Evolutionary conservation across 2,113 vertebrate species (phyloP).

Genomic region (Steatornis caripensis): DNA sequence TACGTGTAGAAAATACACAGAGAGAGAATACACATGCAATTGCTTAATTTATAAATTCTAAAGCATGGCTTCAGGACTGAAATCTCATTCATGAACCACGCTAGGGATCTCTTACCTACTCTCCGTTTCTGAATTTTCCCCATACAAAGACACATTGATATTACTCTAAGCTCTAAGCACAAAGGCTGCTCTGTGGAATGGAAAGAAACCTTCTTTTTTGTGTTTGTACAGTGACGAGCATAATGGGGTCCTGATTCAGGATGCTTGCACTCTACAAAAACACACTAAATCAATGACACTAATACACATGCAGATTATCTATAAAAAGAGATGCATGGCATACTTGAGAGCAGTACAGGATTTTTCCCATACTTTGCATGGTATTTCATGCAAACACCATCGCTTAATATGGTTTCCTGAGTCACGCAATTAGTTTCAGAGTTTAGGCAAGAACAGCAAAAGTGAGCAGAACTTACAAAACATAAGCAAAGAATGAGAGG

Average conservation of each 20-base stretch:
- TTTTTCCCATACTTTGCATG: not conserved
- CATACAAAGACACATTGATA: conserved; percentile 66
- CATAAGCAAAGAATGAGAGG: not conserved
- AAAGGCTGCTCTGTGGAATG: conserved; percentile 56
- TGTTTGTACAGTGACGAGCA: conserved; percentile 59
- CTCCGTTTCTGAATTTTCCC: conserved; percentile 49
- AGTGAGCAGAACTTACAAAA: not conserved
- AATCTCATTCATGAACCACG: conserved; percentile 38
- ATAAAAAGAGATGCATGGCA: not conserved
- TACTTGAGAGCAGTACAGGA: not conserved
- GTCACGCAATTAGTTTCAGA: not conserved
- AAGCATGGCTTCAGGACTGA: conserved; percentile 34
- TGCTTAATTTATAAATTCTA: conserved; percentile 25
- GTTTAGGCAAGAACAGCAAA: not conserved
- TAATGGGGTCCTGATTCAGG: conserved; percentile 61
- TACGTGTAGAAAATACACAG: not conserved
- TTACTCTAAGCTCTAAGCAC: conserved; percentile 56
- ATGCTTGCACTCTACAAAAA: conserved; percentile 55
- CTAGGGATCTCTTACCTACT: conserved; percentile 56
- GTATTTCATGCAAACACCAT: not conserved
- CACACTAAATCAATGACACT: conserved; percentile 49
- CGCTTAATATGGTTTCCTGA: not conserved
- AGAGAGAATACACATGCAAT: not conserved
- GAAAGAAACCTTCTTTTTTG: conserved; percentile 64
- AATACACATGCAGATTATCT: conserved; percentile 39